Evolutionary conservation across 2,797 vertebrate species (phyloP).

Genomic region (Enteromius argenteus): DNA sequence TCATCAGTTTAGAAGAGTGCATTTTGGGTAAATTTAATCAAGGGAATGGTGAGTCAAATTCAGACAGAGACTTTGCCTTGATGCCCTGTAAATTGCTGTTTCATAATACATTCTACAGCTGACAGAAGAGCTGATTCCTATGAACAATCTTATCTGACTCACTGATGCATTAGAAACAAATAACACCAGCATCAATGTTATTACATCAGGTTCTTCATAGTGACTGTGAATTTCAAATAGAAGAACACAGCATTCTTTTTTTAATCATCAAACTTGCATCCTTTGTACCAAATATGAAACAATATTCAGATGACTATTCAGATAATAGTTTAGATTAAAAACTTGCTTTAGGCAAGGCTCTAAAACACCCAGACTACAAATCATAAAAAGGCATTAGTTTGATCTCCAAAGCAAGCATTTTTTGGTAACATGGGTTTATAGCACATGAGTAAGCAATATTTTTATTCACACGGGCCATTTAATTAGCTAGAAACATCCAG

Average conservation of each 20-base stretch:
- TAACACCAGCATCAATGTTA: slow-evolving; percentile 14
- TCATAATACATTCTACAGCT: slow-evolving; percentile 15
- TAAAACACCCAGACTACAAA: neutral
- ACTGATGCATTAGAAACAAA: slow-evolving; percentile 35
- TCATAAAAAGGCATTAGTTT: slow-evolving; percentile 17
- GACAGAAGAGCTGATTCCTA: slow-evolving; percentile 10
- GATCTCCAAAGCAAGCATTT: slow-evolving; percentile 8
- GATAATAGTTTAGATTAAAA: neutral
- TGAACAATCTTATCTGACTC: slow-evolving; percentile 6
- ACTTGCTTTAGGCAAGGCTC: neutral
- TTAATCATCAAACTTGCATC: neutral
- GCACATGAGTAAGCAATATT: neutral
- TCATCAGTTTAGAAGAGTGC: slow-evolving; percentile 16
- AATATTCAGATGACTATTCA: neutral
- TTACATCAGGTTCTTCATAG: slow-evolving; percentile 1
- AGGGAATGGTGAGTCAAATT: slow-evolving; percentile 6
- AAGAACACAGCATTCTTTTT: neutral
- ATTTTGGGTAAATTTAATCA: slow-evolving; percentile 30
- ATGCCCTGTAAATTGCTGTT: slow-evolving; percentile 10
- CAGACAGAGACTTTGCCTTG: neutral
- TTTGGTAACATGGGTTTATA: neutral
- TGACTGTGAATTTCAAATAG: neutral
- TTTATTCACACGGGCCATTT: neutral
- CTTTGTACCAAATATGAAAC: neutral
- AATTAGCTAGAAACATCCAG: neutral